A percentile compares a stretch with the other conserved stretches of the same genome.
Conservation (phyloP, 2,113 vertebrate genomes). For the Chaetodon trifascialis region DNA sequence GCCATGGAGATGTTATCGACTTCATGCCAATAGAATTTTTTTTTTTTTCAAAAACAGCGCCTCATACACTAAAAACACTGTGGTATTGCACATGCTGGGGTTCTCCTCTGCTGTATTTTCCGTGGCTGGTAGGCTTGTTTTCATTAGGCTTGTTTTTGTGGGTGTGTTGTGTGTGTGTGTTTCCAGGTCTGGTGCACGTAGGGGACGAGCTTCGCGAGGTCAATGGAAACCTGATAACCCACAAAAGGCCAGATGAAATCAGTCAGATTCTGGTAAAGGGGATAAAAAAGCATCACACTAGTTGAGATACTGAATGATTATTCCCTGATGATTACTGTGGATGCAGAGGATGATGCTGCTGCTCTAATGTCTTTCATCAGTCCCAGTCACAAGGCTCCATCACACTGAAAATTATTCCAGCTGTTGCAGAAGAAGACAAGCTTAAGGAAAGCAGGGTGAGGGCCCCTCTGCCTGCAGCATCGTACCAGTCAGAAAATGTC, state of each 20-base stretch:
- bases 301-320: neutral
- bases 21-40: slow-evolving; percentile 3
- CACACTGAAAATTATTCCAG: slow-evolving; percentile 95
- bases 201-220: slow-evolving; percentile 96
- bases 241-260: slow-evolving; percentile 95
- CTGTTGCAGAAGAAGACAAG: slow-evolving; percentile 90
- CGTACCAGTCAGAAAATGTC: neutral
- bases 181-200: slow-evolving; percentile 93
- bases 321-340: neutral
- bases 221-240: slow-evolving; percentile 91
- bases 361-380: slow-evolving; percentile 75
- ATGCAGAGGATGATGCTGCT: neutral
- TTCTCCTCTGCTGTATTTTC: neutral
- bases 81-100: neutral
- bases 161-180: slow-evolving; percentile 40
- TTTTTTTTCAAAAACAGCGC: slow-evolving; percentile 14
- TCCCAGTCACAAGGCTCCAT: slow-evolving; percentile 96
- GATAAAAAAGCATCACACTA: neutral
- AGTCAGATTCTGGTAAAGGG: slow-evolving; percentile 93
- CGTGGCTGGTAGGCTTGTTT: neutral
- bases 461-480: neutral
- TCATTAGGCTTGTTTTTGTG: slow-evolving; percentile 8
- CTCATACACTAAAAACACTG: neutral
- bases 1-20: slow-evolving; percentile 61
- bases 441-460: slow-evolving; percentile 93